Percentiles rank a stretch among this genome's conserved stretches.
These are phyloP conservation scores for Hemibates koningsi DNA, from an alignment of 2,113 vertebrate genomes.

Conservation along the genomic window DNA sequence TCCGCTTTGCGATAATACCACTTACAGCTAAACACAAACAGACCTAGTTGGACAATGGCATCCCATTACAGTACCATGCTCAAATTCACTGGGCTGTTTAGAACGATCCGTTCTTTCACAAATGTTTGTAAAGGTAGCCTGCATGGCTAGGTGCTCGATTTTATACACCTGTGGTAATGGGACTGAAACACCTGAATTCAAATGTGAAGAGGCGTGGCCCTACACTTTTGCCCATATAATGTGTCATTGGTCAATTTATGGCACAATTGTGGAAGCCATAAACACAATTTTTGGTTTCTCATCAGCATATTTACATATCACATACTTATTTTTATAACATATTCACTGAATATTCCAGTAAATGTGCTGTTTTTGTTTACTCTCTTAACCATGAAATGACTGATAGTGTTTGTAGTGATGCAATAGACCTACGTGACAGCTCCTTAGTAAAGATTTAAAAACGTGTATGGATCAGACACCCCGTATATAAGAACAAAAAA, in stretches of 20 bases:
- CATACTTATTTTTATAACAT: not conserved
- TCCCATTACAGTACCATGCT: not conserved
- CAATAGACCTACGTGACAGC: not conserved
- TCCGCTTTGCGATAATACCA: not conserved
- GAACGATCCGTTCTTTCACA: not conserved
- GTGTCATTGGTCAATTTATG: not conserved
- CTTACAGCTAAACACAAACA: not conserved
- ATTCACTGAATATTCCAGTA: not conserved
- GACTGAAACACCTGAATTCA: not conserved
- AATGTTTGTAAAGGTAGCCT: not conserved
- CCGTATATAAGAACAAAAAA: not conserved
- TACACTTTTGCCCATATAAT: not conserved
- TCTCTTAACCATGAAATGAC: not conserved
- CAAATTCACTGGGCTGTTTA: not conserved
- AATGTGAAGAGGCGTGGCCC: not conserved
- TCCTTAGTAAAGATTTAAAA: not conserved
- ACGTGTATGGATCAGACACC: not conserved
- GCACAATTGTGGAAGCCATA: not conserved
- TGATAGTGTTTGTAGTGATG: not conserved
- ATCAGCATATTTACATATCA: not conserved
- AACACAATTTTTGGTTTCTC: not conserved
- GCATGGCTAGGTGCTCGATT: not conserved
- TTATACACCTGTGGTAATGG: not conserved
- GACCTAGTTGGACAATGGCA: not conserved
- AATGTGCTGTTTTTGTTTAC: not conserved